Conservation (phyloP, 2,113 vertebrate genomes). For the Datnioides undecimradiatus region DNA sequence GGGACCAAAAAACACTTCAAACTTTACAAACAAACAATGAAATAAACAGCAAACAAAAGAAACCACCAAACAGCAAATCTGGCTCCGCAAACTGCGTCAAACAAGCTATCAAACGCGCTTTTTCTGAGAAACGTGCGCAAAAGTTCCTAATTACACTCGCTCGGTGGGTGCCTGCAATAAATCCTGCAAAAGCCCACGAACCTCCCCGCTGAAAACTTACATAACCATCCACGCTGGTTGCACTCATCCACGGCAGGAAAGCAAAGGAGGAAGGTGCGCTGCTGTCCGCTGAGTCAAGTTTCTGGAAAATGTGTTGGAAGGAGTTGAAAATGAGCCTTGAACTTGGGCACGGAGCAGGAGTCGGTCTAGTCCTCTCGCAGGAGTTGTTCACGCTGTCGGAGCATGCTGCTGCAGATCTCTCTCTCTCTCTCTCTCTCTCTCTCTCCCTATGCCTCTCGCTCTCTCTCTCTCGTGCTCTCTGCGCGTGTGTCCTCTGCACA, state of each 20-base stretch:
- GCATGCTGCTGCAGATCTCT: conserved; percentile 52
- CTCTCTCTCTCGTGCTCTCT: not conserved
- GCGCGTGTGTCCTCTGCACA: not conserved
- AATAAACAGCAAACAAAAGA: not conserved
- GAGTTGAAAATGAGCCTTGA: not conserved
- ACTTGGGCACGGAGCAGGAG: conserved; percentile 9
- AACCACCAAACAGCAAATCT: not conserved
- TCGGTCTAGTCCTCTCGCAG: no score
- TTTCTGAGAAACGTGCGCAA: not conserved
- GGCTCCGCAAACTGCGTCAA: no score
- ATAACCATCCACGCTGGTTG: conserved; percentile 58
- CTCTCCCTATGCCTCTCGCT: not conserved
- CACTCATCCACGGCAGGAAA: conserved; percentile 39
- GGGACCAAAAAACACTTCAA: not conserved
- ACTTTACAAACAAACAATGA: not conserved
- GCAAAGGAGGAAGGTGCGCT: not conserved
- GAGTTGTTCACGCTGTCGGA: conserved; percentile 7
- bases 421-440: not conserved
- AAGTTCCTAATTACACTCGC: not conserved
- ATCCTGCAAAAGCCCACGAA: not conserved
- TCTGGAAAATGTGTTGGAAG: not conserved
- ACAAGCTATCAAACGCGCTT: no score
- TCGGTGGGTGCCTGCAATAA: conserved; percentile 1
- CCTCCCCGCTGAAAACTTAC: conserved; percentile 58
- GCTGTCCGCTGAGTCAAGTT: not conserved